Percentiles rank a stretch among this genome's conserved stretches.
Conservation (phyloP, 2,113 vertebrate genomes). For the Bos taurus region DNA sequence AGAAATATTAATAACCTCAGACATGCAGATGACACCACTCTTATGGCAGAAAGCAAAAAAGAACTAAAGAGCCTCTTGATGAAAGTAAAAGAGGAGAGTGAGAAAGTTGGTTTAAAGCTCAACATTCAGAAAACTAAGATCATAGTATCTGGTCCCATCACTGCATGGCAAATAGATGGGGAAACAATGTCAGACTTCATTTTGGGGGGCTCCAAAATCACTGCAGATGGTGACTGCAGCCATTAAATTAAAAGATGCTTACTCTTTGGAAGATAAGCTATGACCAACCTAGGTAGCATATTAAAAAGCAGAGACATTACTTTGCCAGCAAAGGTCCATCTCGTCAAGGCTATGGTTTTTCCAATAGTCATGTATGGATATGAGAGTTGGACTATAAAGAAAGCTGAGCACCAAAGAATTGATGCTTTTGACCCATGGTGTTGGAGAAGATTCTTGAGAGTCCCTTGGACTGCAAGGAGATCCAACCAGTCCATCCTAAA, state of each 20-base stretch:
- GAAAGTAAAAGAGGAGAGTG: no score
- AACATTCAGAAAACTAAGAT: no score
- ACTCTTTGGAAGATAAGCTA: background rate
- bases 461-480: background rate
- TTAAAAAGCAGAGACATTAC: background rate
- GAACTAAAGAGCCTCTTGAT: no score
- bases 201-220: no score
- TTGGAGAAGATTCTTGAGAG: background rate
- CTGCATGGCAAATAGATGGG: no score
- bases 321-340: background rate
- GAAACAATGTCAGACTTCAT: no score
- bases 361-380: background rate
- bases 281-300: background rate
- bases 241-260: background rate
- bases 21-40: background rate
- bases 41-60: background rate
- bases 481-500: background rate
- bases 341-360: background rate
- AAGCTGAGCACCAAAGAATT: background rate
- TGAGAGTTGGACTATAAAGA: background rate
- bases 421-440: background rate
- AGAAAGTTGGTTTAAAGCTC: no score
- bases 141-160: no score
- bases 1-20: background rate
- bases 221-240: no score